Evolutionary conservation across 2,888 invertebrate species (phyloP).

Genomic region (Tipula helvola): DNA sequence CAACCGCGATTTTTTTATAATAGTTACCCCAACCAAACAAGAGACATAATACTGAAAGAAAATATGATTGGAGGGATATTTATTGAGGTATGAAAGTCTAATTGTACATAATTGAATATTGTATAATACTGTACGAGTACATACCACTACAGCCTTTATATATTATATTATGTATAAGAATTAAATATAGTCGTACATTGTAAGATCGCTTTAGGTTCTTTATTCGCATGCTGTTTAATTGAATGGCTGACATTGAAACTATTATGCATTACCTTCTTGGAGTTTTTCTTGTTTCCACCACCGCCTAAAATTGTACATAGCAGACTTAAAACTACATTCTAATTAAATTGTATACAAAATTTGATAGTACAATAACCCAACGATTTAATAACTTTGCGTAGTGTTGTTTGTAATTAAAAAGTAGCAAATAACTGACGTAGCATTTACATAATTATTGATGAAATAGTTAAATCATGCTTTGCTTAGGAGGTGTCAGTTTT

Average conservation of each 20-base stretch:
- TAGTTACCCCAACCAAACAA: neutral
- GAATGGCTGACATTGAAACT: neutral
- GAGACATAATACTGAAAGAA: neutral
- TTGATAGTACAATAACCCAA: neutral
- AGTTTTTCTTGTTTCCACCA: neutral
- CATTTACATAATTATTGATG: no score
- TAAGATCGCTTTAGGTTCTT: neutral
- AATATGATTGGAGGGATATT: neutral
- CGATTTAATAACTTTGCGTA: neutral
- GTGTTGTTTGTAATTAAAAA: neutral
- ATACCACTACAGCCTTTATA: neutral
- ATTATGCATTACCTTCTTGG: neutral
- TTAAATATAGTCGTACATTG: neutral
- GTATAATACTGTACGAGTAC: neutral
- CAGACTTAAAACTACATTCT: neutral
- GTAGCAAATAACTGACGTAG: no score
- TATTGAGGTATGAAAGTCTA: neutral
- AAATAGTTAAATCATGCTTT: no score
- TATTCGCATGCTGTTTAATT: neutral
- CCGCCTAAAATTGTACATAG: neutral
- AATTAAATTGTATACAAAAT: neutral
- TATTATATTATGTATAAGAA: neutral
- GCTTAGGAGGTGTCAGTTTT: no score
- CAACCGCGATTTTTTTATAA: neutral
- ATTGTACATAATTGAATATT: neutral